phyloP scores from a whole-genome alignment of 2,888 invertebrate genomes.

The Macrosiphum euphorbiae region DNA sequence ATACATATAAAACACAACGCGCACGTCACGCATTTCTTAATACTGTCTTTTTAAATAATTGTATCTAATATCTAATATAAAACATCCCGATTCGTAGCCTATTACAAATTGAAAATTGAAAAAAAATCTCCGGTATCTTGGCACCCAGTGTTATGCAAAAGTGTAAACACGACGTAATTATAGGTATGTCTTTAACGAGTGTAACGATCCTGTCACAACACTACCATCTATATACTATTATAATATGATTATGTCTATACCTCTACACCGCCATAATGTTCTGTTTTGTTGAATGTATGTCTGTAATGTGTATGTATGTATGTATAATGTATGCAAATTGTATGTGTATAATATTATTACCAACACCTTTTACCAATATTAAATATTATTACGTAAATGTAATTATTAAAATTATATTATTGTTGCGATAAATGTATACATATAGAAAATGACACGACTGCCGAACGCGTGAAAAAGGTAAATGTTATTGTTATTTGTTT shows the following conservation, averaged over 20 bases:
- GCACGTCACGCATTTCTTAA: slow-evolving; percentile 56
- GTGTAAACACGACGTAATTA: neutral
- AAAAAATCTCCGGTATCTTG: neutral
- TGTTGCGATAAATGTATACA: neutral
- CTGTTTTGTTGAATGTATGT: slow-evolving; percentile 14
- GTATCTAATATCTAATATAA: slow-evolving; percentile 17
- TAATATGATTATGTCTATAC: neutral
- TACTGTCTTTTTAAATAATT: slow-evolving; percentile 25
- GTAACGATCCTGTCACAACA: too few relatives aligned
- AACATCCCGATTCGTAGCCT: neutral
- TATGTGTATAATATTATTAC: slow-evolving; percentile 28
- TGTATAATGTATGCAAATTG: neutral
- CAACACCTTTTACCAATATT: slow-evolving; percentile 24
- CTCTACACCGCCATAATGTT: neutral
- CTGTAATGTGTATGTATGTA: too few relatives aligned
- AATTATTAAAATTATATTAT: neutral
- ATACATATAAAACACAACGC: slow-evolving; percentile 61
- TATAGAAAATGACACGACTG: neutral
- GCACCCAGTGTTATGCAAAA: neutral
- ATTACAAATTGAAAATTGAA: neutral
- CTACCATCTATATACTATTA: too few relatives aligned
- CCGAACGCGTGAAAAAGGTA: neutral
- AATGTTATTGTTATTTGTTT: neutral
- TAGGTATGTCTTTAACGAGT: too few relatives aligned
- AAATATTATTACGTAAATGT: neutral